Evolutionary conservation across 2,888 invertebrate genomes (phyloP).

Genomic region (Thalpophila matura): DNA sequence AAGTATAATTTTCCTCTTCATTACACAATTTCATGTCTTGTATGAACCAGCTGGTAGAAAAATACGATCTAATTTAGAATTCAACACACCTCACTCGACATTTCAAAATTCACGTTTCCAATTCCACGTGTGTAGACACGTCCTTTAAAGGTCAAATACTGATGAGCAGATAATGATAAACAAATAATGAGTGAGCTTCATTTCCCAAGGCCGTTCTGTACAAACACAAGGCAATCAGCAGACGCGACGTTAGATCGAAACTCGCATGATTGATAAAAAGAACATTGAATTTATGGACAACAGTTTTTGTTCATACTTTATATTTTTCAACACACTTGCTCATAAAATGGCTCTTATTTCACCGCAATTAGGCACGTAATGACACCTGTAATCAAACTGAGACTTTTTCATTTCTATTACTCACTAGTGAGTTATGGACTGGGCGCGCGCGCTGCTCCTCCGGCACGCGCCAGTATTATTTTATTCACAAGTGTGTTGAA

Average conservation of each 20-base stretch:
- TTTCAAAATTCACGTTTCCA: slow-evolving; percentile 27
- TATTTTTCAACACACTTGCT: too few species aligned
- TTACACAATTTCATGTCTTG: too few species aligned
- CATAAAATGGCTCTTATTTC: too few species aligned
- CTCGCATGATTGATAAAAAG: slow-evolving; percentile 23
- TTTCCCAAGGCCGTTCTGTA: slow-evolving; percentile 13
- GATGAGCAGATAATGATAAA: slow-evolving; percentile 42
- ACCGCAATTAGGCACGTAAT: too few species aligned
- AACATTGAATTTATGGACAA: slow-evolving; percentile 11
- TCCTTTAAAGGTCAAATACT: slow-evolving; percentile 33
- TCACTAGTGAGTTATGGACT: too few species aligned
- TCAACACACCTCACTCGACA: not conserved
- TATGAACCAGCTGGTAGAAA: too few species aligned
- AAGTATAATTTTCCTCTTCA: too few species aligned
- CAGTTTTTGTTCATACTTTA: slow-evolving; percentile 9
- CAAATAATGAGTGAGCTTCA: slow-evolving; percentile 30
- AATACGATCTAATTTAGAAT: slow-evolving; percentile 11
- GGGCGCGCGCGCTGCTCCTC: too few species aligned
- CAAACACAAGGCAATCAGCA: slow-evolving; percentile 40
- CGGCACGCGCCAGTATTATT: too few species aligned
- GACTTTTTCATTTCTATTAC: too few species aligned
- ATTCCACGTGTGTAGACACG: slow-evolving; percentile 17
- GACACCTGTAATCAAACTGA: too few species aligned
- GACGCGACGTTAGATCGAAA: slow-evolving; percentile 18
- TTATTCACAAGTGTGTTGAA: too few species aligned